Base-by-base conservation (phyloP, 2,797 vertebrate species). In the Gobio occitaniae region DNA sequence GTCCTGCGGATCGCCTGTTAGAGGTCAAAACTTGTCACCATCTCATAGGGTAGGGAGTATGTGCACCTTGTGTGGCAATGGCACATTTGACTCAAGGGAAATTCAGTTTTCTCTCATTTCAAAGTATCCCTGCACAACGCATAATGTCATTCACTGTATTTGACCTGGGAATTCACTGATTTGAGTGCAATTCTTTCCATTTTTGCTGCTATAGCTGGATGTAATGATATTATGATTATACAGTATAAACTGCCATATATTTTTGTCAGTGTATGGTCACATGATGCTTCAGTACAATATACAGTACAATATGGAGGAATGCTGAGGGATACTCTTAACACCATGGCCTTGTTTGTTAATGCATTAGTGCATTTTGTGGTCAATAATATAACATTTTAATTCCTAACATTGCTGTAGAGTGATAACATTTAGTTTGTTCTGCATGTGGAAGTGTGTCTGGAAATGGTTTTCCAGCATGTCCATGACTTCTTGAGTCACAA, bases 21-120 rank as follows among this genome's bases (percentile, higher is more conserved):
- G 93, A 95, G 95, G 94, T 88, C 95, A 94, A 92, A 92, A 91
- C 93, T 78, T 88, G 91, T 92, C 94, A 80, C 83, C 91, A 13
- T 88, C 89, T 80, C 93, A 95, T 93, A 96, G 96, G 96, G 97
- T 97, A 97, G 96, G 91, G 91, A 85, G 80, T 71, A 82, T 82
- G 32, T 38, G 89, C 91, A 92, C 91, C 48, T 78, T 71, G 88
- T 89, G 86, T 83, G 87, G 0, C 72, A 66, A 84, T 75, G 83
- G 65, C 79, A 44, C 86, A 80, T 41, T 32, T 50, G 70, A 79
- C 63, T 75, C 36, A 19, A 75, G 41, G 70, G 63, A 84, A 56
- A 54, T 78, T 68, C 15, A 2, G 11, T 36, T 81, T 66, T 76
- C 65, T 56, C 70, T 48, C 77, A 61, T 83, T 48, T 74, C 15